phyloP scores from a whole-genome alignment of 2,797 vertebrate genomes.

The Carcharodon carcharias region DNA sequence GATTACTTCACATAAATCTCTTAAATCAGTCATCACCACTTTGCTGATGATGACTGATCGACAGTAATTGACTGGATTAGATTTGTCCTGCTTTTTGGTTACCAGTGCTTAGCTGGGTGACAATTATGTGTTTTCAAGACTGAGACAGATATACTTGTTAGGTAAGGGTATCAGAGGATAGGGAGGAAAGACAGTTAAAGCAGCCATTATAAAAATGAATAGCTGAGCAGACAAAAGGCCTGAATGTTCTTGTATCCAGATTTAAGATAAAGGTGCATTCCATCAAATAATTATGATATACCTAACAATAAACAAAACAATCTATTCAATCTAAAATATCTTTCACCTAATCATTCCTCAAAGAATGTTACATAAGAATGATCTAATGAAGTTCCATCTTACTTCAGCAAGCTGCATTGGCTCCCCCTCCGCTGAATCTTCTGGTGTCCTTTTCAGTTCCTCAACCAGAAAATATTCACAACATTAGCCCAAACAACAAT shows the following conservation, averaged over 20 bases:
- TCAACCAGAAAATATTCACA: slow-evolving; percentile 15
- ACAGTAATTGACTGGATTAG: too few relatives aligned
- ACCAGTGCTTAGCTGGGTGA: too few relatives aligned
- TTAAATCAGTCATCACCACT: too few relatives aligned
- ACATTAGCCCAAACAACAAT: background rate
- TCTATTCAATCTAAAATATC: background rate
- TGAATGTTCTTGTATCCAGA: background rate
- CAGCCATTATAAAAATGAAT: background rate
- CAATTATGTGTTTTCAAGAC: background rate
- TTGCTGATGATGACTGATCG: too few relatives aligned
- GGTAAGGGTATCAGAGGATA: background rate
- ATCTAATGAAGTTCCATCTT: background rate
- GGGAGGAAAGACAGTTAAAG: background rate
- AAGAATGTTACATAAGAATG: background rate
- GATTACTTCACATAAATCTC: too few relatives aligned
- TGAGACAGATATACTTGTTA: background rate
- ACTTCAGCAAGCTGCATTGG: slow-evolving; percentile 9
- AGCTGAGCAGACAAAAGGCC: too few relatives aligned
- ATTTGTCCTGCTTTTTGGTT: too few relatives aligned
- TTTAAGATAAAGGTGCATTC: background rate
- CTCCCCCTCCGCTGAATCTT: background rate
- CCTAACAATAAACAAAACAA: background rate
- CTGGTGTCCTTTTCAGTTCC: background rate
- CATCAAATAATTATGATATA: background rate
- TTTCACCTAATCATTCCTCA: background rate